Percentiles rank a stretch among this genome's conserved stretches.
Evolutionary conservation across 2,888 invertebrate genomes (phyloP).

Genomic region (Drosophila merina): DNA sequence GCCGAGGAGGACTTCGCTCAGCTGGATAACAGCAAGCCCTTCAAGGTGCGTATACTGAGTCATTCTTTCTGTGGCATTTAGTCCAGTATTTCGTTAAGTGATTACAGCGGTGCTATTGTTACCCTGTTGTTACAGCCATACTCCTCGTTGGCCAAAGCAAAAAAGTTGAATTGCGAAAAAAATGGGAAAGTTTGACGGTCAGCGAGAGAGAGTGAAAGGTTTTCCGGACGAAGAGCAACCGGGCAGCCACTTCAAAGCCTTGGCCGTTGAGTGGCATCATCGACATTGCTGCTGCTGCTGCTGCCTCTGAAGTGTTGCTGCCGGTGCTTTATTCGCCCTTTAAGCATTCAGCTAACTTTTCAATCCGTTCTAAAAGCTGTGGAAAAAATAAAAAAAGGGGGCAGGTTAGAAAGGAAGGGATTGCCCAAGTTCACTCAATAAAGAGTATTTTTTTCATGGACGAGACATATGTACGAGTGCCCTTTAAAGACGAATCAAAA

Average conservation of each 20-base stretch:
- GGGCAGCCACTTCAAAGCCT: conserved; percentile 42
- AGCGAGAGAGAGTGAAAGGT: conserved; percentile 19
- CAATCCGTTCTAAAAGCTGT: conserved; percentile 23
- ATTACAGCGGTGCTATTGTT: conserved; percentile 52
- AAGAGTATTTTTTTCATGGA: neutral
- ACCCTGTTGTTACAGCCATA: conserved; percentile 11
- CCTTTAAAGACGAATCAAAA: neutral
- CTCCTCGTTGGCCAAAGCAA: conserved; percentile 15
- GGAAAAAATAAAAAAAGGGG: neutral
- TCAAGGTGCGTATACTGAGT: conserved; percentile 66
- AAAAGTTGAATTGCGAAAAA: neutral
- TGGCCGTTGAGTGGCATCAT: conserved; percentile 37
- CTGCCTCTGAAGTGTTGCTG: conserved; percentile 35
- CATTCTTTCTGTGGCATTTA: conserved; percentile 10
- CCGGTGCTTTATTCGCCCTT: conserved; percentile 44
- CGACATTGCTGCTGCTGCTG: conserved; percentile 36
- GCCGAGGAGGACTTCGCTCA: conserved; percentile 66
- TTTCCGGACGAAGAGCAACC: conserved; percentile 4
- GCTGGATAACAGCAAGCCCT: conserved; percentile 72
- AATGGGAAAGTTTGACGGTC: conserved; percentile 18
- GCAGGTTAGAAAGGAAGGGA: neutral
- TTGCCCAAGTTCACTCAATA: neutral
- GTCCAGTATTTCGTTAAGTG: conserved; percentile 64
- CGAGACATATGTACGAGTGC: neutral
- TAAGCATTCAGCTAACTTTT: conserved; percentile 38